phyloP scores from a whole-genome alignment of 2,797 vertebrate genomes.

The Trematomus bernacchii region DNA sequence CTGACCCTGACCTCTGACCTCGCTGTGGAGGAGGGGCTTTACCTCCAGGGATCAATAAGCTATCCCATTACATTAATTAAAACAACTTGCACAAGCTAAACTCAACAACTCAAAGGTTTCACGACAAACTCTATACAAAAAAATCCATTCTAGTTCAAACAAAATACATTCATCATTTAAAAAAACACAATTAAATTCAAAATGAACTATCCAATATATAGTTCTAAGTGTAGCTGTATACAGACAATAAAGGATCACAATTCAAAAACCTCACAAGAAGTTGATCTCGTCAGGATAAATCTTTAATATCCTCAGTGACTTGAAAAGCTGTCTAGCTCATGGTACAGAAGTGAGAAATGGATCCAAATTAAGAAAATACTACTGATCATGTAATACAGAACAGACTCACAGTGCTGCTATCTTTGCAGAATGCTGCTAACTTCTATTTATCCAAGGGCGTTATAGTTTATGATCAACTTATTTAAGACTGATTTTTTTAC shows the following conservation, averaged over 20 bases:
- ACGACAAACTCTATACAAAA: neutral
- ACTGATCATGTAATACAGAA: too few relatives aligned
- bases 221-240: neutral
- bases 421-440: too few relatives aligned
- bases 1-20: slow-evolving; percentile 55
- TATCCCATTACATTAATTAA: slow-evolving; percentile 31
- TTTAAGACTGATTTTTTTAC: too few relatives aligned
- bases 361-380: too few relatives aligned
- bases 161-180: neutral
- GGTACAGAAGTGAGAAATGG: too few relatives aligned
- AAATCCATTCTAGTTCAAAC: neutral
- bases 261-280: too few relatives aligned
- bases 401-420: too few relatives aligned
- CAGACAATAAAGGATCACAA: neutral
- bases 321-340: too few relatives aligned
- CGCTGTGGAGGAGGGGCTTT: slow-evolving; percentile 8
- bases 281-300: too few relatives aligned
- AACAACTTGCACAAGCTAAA: slow-evolving; percentile 2
- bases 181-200: neutral
- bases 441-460: too few relatives aligned
- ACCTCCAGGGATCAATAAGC: slow-evolving; percentile 44
- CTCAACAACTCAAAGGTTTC: slow-evolving; percentile 1
- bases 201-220: neutral
- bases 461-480: too few relatives aligned
- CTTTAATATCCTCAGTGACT: too few relatives aligned